Base-by-base conservation (phyloP, 1,140 invertebrate species). In the Gryllus bimaculatus region DNA sequence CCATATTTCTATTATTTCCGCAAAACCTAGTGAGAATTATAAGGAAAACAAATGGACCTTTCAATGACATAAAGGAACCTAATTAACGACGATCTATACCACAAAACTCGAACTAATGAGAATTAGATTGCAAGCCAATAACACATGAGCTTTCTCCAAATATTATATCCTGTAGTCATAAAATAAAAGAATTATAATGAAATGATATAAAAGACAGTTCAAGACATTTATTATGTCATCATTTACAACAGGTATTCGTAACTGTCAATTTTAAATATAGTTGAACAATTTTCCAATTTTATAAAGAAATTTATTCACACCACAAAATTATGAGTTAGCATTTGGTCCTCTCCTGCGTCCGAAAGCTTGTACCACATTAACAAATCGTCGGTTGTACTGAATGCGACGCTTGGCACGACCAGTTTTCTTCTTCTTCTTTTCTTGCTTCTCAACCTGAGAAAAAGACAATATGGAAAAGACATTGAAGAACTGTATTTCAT, bases 381-480 rank as follows among this genome's bases (percentile, higher is more conserved):
- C 96, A 86, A 99, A 99, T 85, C 98, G 90, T 83, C 97, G 92
- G 88, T 99, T 99, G 90, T 99, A 99, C 85, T 99, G 98, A 84
- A 98, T 96, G 82, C 98, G 92, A 83, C 98, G 91, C 90, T 99
- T 99, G 74, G 98, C 97, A 86, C 98, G 93, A 20, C 98, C 98
- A 81, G 97, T 99, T 91, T 97, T 99, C 92, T 98, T 98, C 92
- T 99, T 99, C 85, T 96, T 98, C 89, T 99, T 99, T 85, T 99
- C 98, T 86, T 98, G 95, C 86, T 99, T 99, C 81, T 99, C 98
- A 82, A 99, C 93, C 90, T 91, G 77, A 47, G 81, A 83, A 78
- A 82, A 7, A 39, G 26, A 2, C 5, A 39, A 39, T 39, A n/a
- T 39, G 26, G n/a, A n/a, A n/a, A 39, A 39, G 1, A 39, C 26